Evolutionary conservation across 2,113 vertebrate species (phyloP).

Genomic region (Carlito syrichta): DNA sequence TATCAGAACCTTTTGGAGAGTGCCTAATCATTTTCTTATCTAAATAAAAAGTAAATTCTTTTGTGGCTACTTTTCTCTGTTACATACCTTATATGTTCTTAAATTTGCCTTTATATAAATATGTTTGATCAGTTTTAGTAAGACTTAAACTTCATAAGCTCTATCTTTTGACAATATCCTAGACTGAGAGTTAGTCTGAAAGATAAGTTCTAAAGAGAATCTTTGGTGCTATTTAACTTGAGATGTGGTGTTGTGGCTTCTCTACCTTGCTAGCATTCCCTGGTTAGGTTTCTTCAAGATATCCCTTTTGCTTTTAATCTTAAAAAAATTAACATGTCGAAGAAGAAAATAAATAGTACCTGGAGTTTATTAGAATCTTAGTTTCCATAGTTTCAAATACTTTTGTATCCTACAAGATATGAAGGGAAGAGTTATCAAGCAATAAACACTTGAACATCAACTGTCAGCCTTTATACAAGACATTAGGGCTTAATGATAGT

Average conservation of each 20-base stretch:
- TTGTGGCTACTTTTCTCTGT: neutral
- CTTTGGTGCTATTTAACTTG: neutral
- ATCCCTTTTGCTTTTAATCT: neutral
- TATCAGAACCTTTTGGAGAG: neutral
- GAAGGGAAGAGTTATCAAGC: neutral
- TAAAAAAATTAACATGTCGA: neutral
- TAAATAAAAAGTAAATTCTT: constrained; percentile 13
- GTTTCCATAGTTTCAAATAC: neutral
- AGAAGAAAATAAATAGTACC: neutral
- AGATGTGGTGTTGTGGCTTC: neutral
- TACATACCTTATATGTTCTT: constrained; percentile 7
- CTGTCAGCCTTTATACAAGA: neutral
- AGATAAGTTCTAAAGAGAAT: constrained; percentile 3
- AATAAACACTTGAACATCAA: neutral
- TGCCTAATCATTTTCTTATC: neutral
- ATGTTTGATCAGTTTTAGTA: neutral
- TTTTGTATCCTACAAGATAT: neutral
- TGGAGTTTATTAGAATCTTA: neutral
- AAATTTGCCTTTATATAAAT: neutral
- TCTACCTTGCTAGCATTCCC: neutral
- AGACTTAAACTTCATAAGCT: neutral
- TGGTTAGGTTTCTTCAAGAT: neutral
- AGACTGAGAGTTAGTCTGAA: neutral
- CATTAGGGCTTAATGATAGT: neutral
- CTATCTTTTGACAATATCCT: neutral